phyloP scores from a whole-genome alignment of 2,797 vertebrate species.

The Heterohyrax brucei region DNA sequence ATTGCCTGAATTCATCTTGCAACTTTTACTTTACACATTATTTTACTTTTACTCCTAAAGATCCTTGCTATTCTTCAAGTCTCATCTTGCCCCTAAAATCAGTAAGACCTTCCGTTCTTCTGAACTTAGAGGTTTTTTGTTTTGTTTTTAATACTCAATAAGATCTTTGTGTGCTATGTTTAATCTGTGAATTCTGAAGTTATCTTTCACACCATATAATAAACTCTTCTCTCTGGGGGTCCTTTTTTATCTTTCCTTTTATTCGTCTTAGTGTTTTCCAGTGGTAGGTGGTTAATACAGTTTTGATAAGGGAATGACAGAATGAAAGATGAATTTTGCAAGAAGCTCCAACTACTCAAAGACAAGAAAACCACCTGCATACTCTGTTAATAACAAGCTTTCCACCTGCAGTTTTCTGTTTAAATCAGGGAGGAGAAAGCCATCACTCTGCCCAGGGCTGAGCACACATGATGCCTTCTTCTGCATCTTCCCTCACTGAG shows the following conservation, averaged over 20 bases:
- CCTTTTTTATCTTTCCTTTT: neutral
- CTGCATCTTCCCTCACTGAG: neutral
- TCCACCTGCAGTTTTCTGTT: neutral
- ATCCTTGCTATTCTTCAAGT: neutral
- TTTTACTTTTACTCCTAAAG: neutral
- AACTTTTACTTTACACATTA: neutral
- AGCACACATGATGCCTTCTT: neutral
- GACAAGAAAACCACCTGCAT: neutral
- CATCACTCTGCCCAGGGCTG: neutral
- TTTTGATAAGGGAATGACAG: neutral
- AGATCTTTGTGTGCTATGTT: neutral
- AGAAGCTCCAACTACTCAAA: neutral
- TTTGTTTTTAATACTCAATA: neutral
- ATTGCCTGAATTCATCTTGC: neutral
- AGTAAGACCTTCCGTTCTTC: neutral
- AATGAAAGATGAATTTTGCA: neutral
- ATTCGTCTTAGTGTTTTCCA: neutral
- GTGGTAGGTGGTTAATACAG: neutral
- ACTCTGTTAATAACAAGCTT: neutral
- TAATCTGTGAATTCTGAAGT: neutral
- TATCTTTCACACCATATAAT: neutral
- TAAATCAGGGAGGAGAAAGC: neutral
- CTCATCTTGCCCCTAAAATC: neutral
- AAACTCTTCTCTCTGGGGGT: neutral
- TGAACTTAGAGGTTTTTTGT: neutral